Base-by-base conservation (phyloP, 2,113 vertebrate genomes). In the Polypterus bichir region DNA sequence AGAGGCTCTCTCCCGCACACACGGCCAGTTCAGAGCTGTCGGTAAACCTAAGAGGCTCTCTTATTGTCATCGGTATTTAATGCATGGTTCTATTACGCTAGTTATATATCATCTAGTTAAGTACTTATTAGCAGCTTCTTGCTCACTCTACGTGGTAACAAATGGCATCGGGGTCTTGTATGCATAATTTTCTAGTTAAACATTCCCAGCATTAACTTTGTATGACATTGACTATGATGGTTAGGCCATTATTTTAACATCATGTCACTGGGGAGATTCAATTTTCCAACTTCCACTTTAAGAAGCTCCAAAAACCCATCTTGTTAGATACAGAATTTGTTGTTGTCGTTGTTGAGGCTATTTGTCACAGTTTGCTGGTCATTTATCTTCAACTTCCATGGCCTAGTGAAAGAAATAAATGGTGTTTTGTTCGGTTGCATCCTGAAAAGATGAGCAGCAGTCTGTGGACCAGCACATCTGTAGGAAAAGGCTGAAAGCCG, bases 171-270 rank as follows among this genome's bases (percentile, higher is more conserved):
- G 78, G 79, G 63, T 61, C 75, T 76, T 79, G 82, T 77, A 82
- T 76, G 80, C 79, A 77, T 73, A 74, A 75, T 80, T 71, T 81
- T 72, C 75, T 62, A 70, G 69, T 82, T 82, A 84, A 84, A 82
- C 81, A 83, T 82, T 82, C 76, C 70, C 74, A 70, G 67, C 82
- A 84, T 86, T 86, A 83, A 84, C 84, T 83, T 85, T 84, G 82
- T 83, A 84, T 62, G 83, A 84, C 84, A 84, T 84, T 86, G 82
- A 57, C 68, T 70, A 46, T 57, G 72, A 78, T 75, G 69, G 72
- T 76, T 66, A 70, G 67, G n/a, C 53, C 44, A 49, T 59, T 49
- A 63, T 60, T 62, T 58, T 64, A 44, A 56, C 70, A 64, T 70
- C 74, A 52, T 65, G 77, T 79, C 77, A 83, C 69, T 76, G 74